A percentile compares a stretch with the other conserved stretches of the same genome.
These are phyloP conservation scores for Ictalurus punctatus DNA, from an alignment of 2,113 vertebrate species.

Conservation along the genomic window DNA sequence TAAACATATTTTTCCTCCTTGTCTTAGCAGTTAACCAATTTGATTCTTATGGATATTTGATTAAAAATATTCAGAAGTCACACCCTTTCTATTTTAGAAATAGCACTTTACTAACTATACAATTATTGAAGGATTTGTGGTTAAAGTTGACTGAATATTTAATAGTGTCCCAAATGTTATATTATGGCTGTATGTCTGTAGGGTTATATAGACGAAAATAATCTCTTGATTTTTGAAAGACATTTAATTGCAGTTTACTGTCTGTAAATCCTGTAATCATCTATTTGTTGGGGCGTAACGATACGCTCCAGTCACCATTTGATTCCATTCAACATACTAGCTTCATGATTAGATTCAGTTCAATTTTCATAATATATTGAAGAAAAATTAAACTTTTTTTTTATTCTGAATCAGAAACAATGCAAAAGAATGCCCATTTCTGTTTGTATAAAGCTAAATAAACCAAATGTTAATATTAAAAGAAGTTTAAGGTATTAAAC, in stretches of 20 bases:
- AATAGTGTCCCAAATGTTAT: no score
- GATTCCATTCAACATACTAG: background rate
- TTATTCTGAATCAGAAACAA: background rate
- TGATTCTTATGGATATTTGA: no score
- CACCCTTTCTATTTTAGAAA: background rate
- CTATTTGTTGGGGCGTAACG: background rate
- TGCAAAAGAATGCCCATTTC: background rate
- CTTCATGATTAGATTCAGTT: background rate
- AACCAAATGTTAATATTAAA: background rate
- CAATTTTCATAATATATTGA: background rate
- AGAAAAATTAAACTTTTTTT: background rate
- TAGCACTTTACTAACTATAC: background rate
- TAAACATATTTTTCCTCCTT: no score
- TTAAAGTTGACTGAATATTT: no score
- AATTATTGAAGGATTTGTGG: no score
- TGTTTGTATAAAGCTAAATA: background rate
- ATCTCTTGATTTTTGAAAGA: background rate
- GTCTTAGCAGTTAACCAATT: no score
- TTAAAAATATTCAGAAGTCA: background rate
- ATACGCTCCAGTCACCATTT: background rate
- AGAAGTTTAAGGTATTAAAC: background rate
- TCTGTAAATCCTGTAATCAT: background rate
- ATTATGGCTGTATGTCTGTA: no score
- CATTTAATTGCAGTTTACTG: background rate
- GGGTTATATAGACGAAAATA: no score